Evolutionary conservation across 1,140 invertebrate genomes (phyloP).

Genomic region (Cheumatopsyche charites): DNA sequence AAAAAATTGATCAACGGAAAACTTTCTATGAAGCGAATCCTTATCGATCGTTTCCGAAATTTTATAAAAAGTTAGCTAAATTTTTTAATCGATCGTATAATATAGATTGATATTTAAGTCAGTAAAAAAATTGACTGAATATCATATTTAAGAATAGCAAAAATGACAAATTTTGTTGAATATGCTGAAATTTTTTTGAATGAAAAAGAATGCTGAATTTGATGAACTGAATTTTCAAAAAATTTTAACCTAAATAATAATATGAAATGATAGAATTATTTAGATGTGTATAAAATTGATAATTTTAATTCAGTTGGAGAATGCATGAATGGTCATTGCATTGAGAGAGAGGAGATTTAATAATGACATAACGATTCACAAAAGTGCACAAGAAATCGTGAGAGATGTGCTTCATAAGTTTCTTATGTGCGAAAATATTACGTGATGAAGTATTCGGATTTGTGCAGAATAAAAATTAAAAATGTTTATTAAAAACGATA

Average conservation of each 20-base stretch:
- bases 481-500: not conserved
- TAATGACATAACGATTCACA: not conserved
- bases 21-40: not conserved
- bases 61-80: not conserved
- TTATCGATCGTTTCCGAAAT: not conserved
- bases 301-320: not conserved
- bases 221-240: no score
- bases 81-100: not conserved
- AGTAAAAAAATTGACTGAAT: no score
- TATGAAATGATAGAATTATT: not conserved
- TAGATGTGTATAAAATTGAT: not conserved
- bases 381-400: not conserved
- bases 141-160: no score
- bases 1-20: not conserved
- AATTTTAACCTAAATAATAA: no score
- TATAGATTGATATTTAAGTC: no score
- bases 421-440: not conserved
- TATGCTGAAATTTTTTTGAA: no score
- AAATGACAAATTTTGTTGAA: no score
- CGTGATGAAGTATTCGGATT: not conserved
- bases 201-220: no score
- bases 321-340: not conserved
- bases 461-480: not conserved
- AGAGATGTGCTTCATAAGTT: not conserved
- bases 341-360: constrained; percentile 1